A percentile compares a stretch with the other conserved stretches of the same genome.
phyloP scores from a whole-genome alignment of 2,888 invertebrate genomes.

The Eupithecia centaureata region DNA sequence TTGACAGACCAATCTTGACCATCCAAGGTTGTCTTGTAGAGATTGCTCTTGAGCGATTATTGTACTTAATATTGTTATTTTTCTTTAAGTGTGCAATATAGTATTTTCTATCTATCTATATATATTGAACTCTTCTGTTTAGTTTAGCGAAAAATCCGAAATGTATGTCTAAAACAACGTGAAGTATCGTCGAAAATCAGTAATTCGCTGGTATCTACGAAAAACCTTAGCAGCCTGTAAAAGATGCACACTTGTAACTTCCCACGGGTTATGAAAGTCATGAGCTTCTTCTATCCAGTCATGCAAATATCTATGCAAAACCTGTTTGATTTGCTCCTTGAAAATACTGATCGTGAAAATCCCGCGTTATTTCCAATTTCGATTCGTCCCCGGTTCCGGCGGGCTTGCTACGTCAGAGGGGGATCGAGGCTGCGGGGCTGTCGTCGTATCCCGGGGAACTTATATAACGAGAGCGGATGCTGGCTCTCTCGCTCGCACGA shows the following conservation, averaged over 20 bases:
- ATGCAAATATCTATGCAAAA: constrained; percentile 3
- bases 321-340: constrained; percentile 18
- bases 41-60: too few species aligned
- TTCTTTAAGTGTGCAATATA: too few species aligned
- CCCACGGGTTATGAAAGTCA: background rate
- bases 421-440: constrained; percentile 45
- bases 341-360: constrained; percentile 36
- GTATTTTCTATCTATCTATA: too few species aligned
- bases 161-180: background rate
- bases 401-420: constrained; percentile 21
- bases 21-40: too few species aligned
- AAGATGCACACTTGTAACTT: background rate
- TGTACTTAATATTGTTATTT: too few species aligned
- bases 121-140: background rate
- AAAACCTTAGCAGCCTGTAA: background rate
- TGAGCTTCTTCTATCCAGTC: background rate
- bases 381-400: constrained; percentile 44
- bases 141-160: background rate
- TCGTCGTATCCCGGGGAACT: constrained; percentile 80
- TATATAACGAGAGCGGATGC: constrained; percentile 82
- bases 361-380: constrained; percentile 37
- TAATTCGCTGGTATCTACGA: background rate
- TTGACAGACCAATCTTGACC: background rate
- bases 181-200: background rate
- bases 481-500: constrained; percentile 70